phyloP scores from a whole-genome alignment of 2,888 invertebrate genomes.

The Meteorus colon region DNA sequence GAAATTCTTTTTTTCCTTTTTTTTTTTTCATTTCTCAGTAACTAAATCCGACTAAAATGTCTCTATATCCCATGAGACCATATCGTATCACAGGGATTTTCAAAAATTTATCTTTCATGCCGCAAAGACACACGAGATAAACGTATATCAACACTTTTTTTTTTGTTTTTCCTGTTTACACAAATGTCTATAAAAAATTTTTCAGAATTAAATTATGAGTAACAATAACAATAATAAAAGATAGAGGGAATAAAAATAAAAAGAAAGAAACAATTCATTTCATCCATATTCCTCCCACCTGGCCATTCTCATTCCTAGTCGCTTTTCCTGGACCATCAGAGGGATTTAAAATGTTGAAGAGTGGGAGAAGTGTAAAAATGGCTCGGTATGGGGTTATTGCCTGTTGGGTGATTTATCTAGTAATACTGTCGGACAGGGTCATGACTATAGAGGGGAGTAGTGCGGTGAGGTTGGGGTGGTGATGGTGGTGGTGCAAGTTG shows the following conservation, averaged over 20 bases:
- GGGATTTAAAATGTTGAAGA: conserved; percentile 1
- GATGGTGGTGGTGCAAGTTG: conserved; percentile 34
- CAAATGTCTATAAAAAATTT: not conserved
- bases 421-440: conserved; percentile 72
- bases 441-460: conserved; percentile 57
- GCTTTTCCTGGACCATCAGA: not conserved
- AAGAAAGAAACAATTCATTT: not conserved
- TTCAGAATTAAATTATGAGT: not conserved
- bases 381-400: conserved; percentile 70
- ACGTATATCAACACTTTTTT: not conserved
- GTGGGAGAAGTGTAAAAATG: conserved; percentile 34
- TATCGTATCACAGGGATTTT: not conserved
- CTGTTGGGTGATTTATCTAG: conserved; percentile 74
- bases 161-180: not conserved
- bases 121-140: not conserved
- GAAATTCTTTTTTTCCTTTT: not conserved
- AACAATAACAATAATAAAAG: not conserved
- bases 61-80: not conserved
- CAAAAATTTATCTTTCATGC: not conserved
- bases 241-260: not conserved
- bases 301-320: not conserved
- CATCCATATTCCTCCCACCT: conserved; percentile 1
- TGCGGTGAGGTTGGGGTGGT: conserved; percentile 48
- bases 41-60: not conserved
- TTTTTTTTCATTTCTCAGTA: not conserved